These are phyloP conservation scores for Illadopsis cleaveri DNA, from an alignment of 2,113 vertebrate species.

Conservation along the genomic window DNA sequence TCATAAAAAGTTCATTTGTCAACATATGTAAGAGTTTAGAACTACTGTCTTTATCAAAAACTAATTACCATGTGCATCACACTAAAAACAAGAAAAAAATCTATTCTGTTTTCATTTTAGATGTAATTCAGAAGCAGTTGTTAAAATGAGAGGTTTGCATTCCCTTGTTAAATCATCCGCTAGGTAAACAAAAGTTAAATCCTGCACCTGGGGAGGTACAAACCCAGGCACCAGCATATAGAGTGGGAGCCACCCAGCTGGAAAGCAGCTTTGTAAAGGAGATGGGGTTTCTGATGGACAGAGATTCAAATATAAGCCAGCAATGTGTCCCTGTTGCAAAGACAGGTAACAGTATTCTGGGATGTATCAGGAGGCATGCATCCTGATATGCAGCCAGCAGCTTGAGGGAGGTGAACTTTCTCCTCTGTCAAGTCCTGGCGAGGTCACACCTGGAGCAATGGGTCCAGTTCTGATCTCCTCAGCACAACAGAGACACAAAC, in stretches of 20 bases:
- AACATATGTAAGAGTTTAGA: neutral
- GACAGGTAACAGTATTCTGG: no score
- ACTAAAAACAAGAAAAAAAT: neutral
- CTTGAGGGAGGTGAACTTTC: neutral
- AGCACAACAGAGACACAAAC: neutral
- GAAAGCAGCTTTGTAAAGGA: neutral
- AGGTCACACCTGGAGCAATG: neutral
- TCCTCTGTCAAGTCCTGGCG: neutral
- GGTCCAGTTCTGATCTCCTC: neutral
- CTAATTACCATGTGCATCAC: neutral
- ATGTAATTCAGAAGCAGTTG: neutral
- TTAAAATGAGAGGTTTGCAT: neutral
- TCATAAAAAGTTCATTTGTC: neutral
- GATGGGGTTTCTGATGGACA: neutral
- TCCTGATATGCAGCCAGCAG: neutral
- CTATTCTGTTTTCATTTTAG: neutral
- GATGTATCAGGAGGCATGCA: neutral
- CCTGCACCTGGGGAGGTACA: neutral
- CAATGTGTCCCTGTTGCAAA: neutral
- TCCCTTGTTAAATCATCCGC: neutral
- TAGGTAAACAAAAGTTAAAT: neutral
- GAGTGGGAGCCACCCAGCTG: fast-evolving
- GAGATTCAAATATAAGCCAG: neutral
- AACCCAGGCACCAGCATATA: neutral
- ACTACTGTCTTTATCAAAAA: neutral